Evolutionary conservation across 1,140 invertebrate species (phyloP).

Genomic region (Bombus impatiens): DNA sequence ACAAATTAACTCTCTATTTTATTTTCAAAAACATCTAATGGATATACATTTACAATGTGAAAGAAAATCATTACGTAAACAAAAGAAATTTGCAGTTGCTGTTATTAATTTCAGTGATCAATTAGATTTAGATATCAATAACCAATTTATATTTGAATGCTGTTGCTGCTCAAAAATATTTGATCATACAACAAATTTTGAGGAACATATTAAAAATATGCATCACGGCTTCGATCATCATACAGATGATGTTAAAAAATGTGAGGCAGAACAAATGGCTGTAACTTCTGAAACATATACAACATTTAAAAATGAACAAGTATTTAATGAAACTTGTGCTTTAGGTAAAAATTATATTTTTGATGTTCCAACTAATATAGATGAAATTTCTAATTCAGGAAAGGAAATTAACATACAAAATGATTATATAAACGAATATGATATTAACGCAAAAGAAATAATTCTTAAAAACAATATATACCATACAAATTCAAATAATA

Average conservation of each 20-base stretch:
- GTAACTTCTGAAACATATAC: not conserved
- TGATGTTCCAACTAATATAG: not conserved
- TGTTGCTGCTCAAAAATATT: slow-evolving; percentile 24
- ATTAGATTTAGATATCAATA: not conserved
- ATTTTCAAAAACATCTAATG: slow-evolving; percentile 33
- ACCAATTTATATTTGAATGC: not conserved
- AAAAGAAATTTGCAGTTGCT: not conserved
- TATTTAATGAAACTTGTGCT: not conserved
- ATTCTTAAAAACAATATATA: not conserved
- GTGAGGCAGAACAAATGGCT: not conserved
- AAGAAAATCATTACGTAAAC: accelerated
- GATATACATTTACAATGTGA: slow-evolving; percentile 32
- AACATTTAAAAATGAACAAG: too few species aligned
- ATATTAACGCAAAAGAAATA: not conserved
- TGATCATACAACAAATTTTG: not conserved
- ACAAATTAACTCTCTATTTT: slow-evolving; percentile 4
- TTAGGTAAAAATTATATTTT: not conserved
- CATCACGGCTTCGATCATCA: not conserved
- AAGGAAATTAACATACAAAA: not conserved
- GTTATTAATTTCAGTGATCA: not conserved
- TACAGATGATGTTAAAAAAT: too few species aligned
- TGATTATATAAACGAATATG: not conserved
- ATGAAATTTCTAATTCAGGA: not conserved
- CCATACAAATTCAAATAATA: not conserved
- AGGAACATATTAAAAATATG: not conserved